Conservation (phyloP, 2,888 invertebrate genomes). For the Caenorhabditis angaria region DNA sequence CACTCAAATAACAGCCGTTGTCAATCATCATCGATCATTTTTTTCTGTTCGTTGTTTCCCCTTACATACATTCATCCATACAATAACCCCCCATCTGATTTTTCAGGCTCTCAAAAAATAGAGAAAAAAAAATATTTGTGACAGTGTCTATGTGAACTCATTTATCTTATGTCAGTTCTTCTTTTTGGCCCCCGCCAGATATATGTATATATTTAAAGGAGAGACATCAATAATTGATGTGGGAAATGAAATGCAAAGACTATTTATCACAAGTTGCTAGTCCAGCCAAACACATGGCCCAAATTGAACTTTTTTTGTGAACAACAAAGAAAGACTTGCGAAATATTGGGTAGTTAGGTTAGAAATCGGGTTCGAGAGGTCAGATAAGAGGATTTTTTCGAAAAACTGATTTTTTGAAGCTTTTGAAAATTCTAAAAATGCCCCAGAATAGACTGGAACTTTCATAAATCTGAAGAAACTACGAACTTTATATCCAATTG, state of each 20-base stretch:
- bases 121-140: not conserved
- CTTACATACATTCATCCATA: not conserved
- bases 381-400: no score
- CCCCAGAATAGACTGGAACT: no score
- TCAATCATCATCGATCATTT: conserved; percentile 4
- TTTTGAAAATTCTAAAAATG: no score
- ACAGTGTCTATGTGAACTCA: conserved; percentile 1
- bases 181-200: not conserved
- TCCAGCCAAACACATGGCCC: no score
- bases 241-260: not conserved
- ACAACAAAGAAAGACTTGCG: no score
- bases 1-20: not conserved
- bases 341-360: not conserved
- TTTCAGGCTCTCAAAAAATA: no score
- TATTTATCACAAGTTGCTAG: conserved; percentile 1
- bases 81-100: no score
- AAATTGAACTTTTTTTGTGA: not conserved
- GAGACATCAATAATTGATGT: conserved; percentile 2
- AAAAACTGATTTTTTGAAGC: no score
- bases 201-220: not conserved
- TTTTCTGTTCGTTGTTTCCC: no score
- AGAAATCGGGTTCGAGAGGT: not conserved
- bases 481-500: no score
- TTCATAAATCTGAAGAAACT: no score
- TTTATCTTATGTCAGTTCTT: not conserved